Conservation (phyloP, 1,140 invertebrate genomes). For the Brevipalpus yothersi region DNA sequence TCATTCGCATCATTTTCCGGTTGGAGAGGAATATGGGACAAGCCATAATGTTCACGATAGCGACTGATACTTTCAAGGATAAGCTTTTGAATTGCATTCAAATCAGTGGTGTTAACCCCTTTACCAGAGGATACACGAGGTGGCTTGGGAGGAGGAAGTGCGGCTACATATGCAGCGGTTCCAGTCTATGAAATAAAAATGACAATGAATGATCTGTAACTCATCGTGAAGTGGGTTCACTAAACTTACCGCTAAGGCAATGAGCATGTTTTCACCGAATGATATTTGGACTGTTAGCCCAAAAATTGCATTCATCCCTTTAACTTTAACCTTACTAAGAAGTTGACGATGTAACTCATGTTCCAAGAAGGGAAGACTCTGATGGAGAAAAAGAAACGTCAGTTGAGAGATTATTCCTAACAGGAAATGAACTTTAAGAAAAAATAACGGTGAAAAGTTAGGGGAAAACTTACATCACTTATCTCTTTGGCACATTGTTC, state of each 20-base stretch:
- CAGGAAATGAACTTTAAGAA: neutral
- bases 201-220: neutral
- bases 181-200: constrained; percentile 29
- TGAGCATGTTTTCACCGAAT: constrained; percentile 60
- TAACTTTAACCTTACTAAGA: constrained; percentile 63
- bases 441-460: neutral
- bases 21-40: constrained; percentile 1
- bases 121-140: constrained; percentile 28
- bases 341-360: constrained; percentile 79
- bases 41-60: constrained; percentile 13
- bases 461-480: constrained; percentile 28
- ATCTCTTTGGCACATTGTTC: constrained; percentile 81
- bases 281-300: constrained; percentile 55
- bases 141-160: constrained; percentile 38
- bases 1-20: neutral
- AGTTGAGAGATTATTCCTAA: neutral
- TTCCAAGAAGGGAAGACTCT: constrained; percentile 62
- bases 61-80: constrained; percentile 13
- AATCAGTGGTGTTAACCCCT: constrained; percentile 10
- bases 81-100: constrained; percentile 13
- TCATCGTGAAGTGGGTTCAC: neutral
- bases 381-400: neutral
- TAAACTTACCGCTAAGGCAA: constrained; percentile 41
- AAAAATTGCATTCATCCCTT: constrained; percentile 81
- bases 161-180: constrained; percentile 47